Evolutionary conservation across 2,113 vertebrate genomes (phyloP), one percentile per base, ranked within the genome.

Genomic region (Alligator mississippiensis): DNA sequence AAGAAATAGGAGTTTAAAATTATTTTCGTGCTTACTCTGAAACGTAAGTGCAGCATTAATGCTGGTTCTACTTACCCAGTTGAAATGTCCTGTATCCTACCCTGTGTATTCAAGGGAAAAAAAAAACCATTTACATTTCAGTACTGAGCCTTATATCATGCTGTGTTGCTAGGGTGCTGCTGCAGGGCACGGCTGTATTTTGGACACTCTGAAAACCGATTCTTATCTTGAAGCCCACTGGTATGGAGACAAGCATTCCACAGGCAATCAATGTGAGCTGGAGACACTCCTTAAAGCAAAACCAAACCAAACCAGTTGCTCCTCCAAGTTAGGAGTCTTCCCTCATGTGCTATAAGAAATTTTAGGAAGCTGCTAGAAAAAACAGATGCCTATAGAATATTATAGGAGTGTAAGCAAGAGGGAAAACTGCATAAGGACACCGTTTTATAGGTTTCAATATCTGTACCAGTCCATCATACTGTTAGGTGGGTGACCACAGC

Each of bases 391-490:
- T 28, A 80, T 72, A 18, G 54, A 81, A 58, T 18, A 81, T 22
- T 4, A n/a, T 59, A 62, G 24, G 72, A 79, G 19, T n/a, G 66
- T 19, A 75, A 78, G 55, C n/a, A 55, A 68, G 72, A 81, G 59
- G 68, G 10, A 34, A 87, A 34, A 89, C 22, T 66, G 54, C 27
- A n/a, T 0, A 1, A 25, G 25, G 28, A 21, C 47, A 80, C 57
- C 90, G 55, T 22, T 79, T n/a, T 54, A 27, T 82, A 30, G 24
- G 24, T 55, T 24, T 10, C 54, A 9, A 13, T 58, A 80, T 64
- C 0, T 3, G 21, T 59, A 6, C 0, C 0, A 19, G 0, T 1
- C 61, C 80, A 25, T n/a, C 64, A 57, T 21, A 21, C 25, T 30
- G 4, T 80, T 89, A 11, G n/a, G 28, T 80, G 9, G 9, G 34